A percentile compares a stretch with the other conserved stretches of the same genome.
Conservation (phyloP, 1,140 invertebrate genomes). For the Ceratosolen solmsi region DNA sequence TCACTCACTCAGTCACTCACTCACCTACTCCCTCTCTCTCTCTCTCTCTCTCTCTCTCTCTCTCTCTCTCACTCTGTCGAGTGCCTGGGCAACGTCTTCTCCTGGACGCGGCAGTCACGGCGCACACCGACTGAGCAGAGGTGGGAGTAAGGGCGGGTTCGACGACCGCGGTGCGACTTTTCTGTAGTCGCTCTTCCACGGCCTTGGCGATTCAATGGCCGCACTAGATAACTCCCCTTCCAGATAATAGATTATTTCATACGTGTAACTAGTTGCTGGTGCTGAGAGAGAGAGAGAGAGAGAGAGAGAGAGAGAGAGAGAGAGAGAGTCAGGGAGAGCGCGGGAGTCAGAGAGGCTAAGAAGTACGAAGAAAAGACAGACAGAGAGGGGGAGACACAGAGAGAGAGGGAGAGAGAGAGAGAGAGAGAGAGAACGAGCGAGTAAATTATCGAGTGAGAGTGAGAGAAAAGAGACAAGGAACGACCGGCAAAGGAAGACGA, state of each 20-base stretch:
- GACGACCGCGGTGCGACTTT: conserved; percentile 69
- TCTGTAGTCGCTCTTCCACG: conserved; percentile 64
- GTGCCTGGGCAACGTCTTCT: conserved; percentile 10
- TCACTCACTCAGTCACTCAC: background rate
- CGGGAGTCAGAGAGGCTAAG: background rate
- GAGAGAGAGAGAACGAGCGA: too few species aligned
- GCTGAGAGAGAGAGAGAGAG: conserved; percentile 30
- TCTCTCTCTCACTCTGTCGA: background rate
- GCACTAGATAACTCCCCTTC: conserved; percentile 71
- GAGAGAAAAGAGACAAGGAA: too few species aligned
- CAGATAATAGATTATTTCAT: conserved; percentile 72
- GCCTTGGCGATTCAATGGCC: conserved; percentile 73
- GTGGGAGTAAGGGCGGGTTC: conserved; percentile 54
- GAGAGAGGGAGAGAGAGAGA: background rate
- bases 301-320: background rate
- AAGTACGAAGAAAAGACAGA: background rate
- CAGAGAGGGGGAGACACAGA: background rate
- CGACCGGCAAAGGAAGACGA: too few species aligned
- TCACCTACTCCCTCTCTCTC: too few species aligned
- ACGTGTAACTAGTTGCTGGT: conserved; percentile 68
- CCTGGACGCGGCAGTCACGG: background rate
- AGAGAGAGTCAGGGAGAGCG: background rate
- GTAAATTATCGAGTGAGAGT: too few species aligned
- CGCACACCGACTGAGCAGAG: background rate
- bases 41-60: background rate